Percentiles rank a stretch among this genome's conserved stretches.
phyloP scores from a whole-genome alignment of 2,888 invertebrate species.

The Pterostichus niger region DNA sequence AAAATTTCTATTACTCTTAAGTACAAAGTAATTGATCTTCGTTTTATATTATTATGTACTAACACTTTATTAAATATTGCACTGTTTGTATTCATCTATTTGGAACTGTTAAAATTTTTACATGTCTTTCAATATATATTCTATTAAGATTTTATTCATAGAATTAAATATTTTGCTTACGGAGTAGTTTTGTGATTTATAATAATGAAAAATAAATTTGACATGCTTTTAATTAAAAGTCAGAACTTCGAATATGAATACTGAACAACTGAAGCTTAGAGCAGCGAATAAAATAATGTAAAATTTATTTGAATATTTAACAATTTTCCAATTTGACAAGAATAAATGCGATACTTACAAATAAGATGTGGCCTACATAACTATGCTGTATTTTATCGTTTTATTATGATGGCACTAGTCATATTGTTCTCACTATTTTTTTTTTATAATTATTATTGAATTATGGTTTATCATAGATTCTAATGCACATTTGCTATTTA shows the following conservation, averaged over 20 bases:
- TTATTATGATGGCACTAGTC: conserved; percentile 57
- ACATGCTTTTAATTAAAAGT: conserved; percentile 12
- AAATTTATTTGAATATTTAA: neutral
- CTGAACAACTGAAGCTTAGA: conserved; percentile 5
- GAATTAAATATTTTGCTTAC: conserved; percentile 25
- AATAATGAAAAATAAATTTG: conserved; percentile 4
- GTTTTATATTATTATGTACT: conserved; percentile 13
- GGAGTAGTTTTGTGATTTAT: conserved; percentile 28
- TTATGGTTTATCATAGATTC: neutral
- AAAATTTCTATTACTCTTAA: conserved; percentile 21
- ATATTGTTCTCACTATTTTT: conserved; percentile 4
- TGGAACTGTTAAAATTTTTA: conserved; percentile 11
- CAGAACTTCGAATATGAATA: neutral
- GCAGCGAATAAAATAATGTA: neutral
- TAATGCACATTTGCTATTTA: conserved; percentile 29
- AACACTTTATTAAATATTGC: conserved; percentile 5
- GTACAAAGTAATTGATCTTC: conserved; percentile 29
- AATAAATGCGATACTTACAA: neutral
- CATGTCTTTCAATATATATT: conserved; percentile 14
- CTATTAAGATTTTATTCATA: conserved; percentile 40
- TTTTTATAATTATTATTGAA: neutral
- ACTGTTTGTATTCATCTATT: conserved; percentile 2
- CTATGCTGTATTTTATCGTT: neutral
- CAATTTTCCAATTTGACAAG: neutral
- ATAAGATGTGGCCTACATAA: conserved; percentile 27